Evolutionary conservation across 2,888 invertebrate species (phyloP).

Genomic region (Parasteatoda lunata): DNA sequence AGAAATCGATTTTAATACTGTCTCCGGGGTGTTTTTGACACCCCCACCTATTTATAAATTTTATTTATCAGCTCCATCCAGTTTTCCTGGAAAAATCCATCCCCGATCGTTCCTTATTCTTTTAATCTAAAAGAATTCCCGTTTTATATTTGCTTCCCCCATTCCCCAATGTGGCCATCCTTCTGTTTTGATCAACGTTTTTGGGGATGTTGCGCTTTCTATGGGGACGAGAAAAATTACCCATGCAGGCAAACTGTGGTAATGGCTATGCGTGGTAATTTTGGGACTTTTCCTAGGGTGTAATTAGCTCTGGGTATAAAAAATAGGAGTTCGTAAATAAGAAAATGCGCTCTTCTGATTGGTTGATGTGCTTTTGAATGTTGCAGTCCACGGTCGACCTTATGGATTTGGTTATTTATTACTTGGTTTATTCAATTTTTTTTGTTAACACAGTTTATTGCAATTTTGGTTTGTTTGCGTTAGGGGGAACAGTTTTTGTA

Average conservation of each 20-base stretch:
- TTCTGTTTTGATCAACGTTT: constrained; percentile 9
- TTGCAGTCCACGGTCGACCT: neutral
- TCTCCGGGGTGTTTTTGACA: constrained; percentile 41
- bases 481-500: too few relatives aligned
- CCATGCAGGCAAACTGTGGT: constrained; percentile 1
- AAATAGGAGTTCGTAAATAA: neutral
- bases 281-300: constrained; percentile 19
- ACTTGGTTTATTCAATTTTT: too few relatives aligned
- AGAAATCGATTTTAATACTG: constrained; percentile 59
- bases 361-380: neutral
- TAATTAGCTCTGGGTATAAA: constrained; percentile 19
- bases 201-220: neutral
- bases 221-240: neutral
- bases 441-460: too few relatives aligned
- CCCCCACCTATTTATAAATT: constrained; percentile 54
- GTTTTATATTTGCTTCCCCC: neutral
- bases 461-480: too few relatives aligned
- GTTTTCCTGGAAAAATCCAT: neutral
- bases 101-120: constrained; percentile 26
- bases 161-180: neutral
- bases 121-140: constrained; percentile 42
- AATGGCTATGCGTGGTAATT: constrained; percentile 40
- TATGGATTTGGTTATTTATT: too few relatives aligned
- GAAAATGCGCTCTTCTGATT: neutral
- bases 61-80: constrained; percentile 46